These are phyloP conservation scores for Caloenas nicobarica DNA, from an alignment of 2,113 vertebrate genomes.

Conservation along the genomic window DNA sequence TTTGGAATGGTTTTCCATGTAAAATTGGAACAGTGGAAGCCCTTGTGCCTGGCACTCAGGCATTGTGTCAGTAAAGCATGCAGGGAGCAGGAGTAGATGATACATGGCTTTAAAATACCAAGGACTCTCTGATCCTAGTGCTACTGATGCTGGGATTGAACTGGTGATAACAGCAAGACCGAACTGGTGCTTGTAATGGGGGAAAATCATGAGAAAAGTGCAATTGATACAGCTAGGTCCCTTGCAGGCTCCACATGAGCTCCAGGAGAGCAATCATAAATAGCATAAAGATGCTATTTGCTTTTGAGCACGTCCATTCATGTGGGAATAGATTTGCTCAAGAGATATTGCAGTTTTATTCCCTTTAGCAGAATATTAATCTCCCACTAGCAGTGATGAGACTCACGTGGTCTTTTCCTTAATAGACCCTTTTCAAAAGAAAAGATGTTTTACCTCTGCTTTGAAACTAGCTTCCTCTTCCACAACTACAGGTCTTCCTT, in stretches of 20 bases:
- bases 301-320: neutral
- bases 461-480: neutral
- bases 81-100: neutral
- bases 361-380: neutral
- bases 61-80: neutral
- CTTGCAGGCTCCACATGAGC: neutral
- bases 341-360: neutral
- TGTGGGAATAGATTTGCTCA: constrained; percentile 18
- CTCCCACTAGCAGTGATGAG: neutral
- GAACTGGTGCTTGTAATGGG: neutral
- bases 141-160: neutral
- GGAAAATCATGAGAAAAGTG: neutral
- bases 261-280: neutral
- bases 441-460: neutral
- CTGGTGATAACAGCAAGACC: neutral
- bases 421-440: neutral
- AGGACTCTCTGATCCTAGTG: neutral
- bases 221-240: neutral
- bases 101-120: neutral
- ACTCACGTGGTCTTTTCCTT: neutral
- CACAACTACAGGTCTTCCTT: neutral
- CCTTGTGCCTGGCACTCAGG: neutral
- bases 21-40: neutral
- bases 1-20: neutral
- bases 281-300: neutral